Conservation (phyloP, 1,140 invertebrate genomes). For the Zophobas morio region DNA sequence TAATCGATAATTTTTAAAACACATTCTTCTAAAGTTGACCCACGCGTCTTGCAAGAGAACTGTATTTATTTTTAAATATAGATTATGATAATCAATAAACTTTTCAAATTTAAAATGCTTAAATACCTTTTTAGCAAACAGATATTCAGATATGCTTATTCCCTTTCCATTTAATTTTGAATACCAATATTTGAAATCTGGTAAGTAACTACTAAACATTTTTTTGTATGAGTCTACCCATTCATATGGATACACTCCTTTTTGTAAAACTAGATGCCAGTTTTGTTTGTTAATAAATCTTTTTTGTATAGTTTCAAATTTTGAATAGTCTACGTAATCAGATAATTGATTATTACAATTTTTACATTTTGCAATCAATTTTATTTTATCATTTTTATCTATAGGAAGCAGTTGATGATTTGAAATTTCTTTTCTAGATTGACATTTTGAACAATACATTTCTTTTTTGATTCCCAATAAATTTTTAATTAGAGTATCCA, state of each 20-base stretch:
- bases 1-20: slow-evolving; percentile 45
- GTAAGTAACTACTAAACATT: slow-evolving; percentile 32
- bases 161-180: slow-evolving; percentile 42
- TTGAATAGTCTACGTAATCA: slow-evolving; percentile 44
- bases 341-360: slow-evolving; percentile 25
- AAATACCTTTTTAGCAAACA: slow-evolving; percentile 39
- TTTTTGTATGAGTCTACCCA: slow-evolving; percentile 48
- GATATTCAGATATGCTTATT: slow-evolving; percentile 43
- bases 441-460: slow-evolving; percentile 42
- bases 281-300: slow-evolving; percentile 45
- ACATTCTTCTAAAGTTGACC: slow-evolving; percentile 33
- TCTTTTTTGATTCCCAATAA: slow-evolving; percentile 26
- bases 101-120: slow-evolving; percentile 45
- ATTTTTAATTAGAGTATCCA: slow-evolving; percentile 37
- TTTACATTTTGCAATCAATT: slow-evolving; percentile 37
- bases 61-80: slow-evolving; percentile 47
- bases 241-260: slow-evolving; percentile 45
- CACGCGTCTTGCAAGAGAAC: slow-evolving; percentile 45
- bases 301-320: slow-evolving; percentile 45
- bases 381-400: slow-evolving; percentile 23
- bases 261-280: slow-evolving; percentile 43
- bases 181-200: slow-evolving; percentile 44
- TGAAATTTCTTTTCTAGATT: slow-evolving; percentile 27
- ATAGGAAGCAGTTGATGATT: slow-evolving; percentile 39
- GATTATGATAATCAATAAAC: slow-evolving; percentile 46